Evolutionary conservation across 2,888 invertebrate species (phyloP), one percentile per base, ranked within the genome.

Genomic region (Drymonia ruficornis): DNA sequence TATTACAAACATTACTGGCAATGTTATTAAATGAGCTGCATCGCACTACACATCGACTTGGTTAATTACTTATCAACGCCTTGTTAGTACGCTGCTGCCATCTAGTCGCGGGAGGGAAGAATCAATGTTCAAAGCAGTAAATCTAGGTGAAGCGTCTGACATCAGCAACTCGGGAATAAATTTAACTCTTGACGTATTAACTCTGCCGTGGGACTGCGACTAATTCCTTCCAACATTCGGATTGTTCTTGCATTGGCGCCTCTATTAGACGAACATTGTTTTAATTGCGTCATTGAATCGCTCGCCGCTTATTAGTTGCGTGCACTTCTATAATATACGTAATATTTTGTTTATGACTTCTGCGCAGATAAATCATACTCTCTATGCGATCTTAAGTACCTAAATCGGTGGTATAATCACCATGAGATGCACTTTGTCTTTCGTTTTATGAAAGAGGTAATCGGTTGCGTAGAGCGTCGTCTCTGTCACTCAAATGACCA

Each of bases 101-200:
- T 88, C 89, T 89, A 82, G 85, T 82, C 79, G 80, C 74, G 77
- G 67, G 74, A 53, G 47, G 74, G 81, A 81, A 78, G 80, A 85
- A 87, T 80, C 80, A 76, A 74, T 72, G 76, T 70, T 80, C 77
- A 80, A 86, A 83, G 71, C 80, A 76, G 82, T 84, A 42, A 87
- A 90, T 88, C 86, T 91, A 90, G 91, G 89, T 91, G 89, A 89
- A 87, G 83, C 86, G 80, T 89, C 90, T 91, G 89, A 91, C 91
- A 91, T 91, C 91, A 91, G 81, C 91, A 81, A 81, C 69, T 76
- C 77, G 71, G 69, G 76, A 86, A 88, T 91, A 91, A 90, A 87
- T 87, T 91, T 91, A 91, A 91, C 91, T 90, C 80, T 74, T 89
- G 89, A 91, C 90, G 91, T 89, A 85, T 74, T 73, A 79, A 78